phyloP scores from a whole-genome alignment of 2,888 invertebrate genomes.

The Beris morrisii region DNA sequence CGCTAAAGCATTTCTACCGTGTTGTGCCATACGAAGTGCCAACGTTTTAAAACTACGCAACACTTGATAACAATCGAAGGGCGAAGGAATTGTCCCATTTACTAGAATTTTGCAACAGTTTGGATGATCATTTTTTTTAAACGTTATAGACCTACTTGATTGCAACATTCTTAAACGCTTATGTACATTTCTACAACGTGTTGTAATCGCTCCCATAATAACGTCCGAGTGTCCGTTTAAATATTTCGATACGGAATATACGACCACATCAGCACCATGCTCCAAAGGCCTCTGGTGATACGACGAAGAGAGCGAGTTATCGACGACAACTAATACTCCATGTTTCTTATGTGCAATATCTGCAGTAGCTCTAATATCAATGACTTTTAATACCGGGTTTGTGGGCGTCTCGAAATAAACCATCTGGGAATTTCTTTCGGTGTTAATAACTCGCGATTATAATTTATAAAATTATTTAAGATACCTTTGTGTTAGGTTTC shows the following conservation, averaged over 20 bases:
- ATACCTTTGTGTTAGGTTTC: too few relatives aligned
- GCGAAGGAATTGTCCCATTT: conserved; percentile 66
- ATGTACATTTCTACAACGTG: conserved; percentile 51
- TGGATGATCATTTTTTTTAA: too few relatives aligned
- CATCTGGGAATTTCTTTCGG: too few relatives aligned
- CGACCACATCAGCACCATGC: conserved; percentile 81
- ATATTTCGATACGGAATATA: conserved; percentile 90
- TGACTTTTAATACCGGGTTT: conserved; percentile 36
- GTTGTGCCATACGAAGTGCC: conserved; percentile 86
- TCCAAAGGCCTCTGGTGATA: conserved; percentile 83
- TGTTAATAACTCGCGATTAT: too few relatives aligned
- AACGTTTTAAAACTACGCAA: conserved; percentile 93
- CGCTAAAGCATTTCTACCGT: conserved; percentile 74
- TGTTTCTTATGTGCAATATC: conserved; percentile 3
- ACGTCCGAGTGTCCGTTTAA: conserved; percentile 95
- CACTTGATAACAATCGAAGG: conserved; percentile 94
- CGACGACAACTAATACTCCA: conserved; percentile 70
- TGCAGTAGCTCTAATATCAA: conserved; percentile 59
- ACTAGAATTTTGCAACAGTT: background rate
- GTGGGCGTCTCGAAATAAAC: conserved; percentile 34
- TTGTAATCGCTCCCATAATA: conserved; percentile 83
- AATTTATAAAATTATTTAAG: too few relatives aligned
- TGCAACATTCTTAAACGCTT: too few relatives aligned
- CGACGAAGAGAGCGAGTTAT: conserved; percentile 86
- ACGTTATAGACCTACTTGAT: too few relatives aligned